A percentile compares a stretch with the other conserved stretches of the same genome.
Evolutionary conservation across 2,888 invertebrate genomes (phyloP).

Genomic region (Kuschelorhynchus macadamiae): DNA sequence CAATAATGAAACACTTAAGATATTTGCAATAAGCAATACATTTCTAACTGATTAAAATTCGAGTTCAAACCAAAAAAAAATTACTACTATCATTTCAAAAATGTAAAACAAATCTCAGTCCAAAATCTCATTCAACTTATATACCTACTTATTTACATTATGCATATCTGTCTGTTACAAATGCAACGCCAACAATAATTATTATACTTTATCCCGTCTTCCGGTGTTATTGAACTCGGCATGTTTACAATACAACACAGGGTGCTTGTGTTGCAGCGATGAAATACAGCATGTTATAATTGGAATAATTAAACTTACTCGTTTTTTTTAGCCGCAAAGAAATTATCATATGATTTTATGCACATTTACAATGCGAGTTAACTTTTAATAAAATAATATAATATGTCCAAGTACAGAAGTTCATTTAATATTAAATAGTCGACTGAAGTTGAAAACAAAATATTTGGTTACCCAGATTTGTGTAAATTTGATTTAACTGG

Average conservation of each 20-base stretch:
- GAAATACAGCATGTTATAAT: conserved; percentile 5
- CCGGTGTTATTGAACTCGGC: conserved; percentile 45
- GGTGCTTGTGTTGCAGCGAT: conserved; percentile 13
- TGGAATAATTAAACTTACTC: conserved; percentile 7
- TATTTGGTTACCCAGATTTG: too few relatives aligned
- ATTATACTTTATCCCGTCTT: conserved; percentile 41
- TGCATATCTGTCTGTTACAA: conserved; percentile 24
- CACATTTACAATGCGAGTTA: too few relatives aligned
- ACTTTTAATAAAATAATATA: too few relatives aligned
- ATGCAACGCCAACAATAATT: conserved; percentile 41
- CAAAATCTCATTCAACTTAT: conserved; percentile 1
- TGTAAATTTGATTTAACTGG: too few relatives aligned
- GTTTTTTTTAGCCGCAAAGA: background rate
- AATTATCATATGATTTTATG: background rate
- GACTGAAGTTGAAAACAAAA: too few relatives aligned
- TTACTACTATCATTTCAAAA: background rate
- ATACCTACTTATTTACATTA: conserved; percentile 24
- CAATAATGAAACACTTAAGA: too few relatives aligned
- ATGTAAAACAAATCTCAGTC: background rate
- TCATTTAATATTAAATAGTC: too few relatives aligned
- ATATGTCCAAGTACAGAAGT: too few relatives aligned
- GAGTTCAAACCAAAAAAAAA: background rate
- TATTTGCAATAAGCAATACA: too few relatives aligned
- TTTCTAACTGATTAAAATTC: too few relatives aligned
- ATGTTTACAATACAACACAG: conserved; percentile 17